Conservation (phyloP, 2,797 vertebrate genomes). For the Channallabes apus region DNA sequence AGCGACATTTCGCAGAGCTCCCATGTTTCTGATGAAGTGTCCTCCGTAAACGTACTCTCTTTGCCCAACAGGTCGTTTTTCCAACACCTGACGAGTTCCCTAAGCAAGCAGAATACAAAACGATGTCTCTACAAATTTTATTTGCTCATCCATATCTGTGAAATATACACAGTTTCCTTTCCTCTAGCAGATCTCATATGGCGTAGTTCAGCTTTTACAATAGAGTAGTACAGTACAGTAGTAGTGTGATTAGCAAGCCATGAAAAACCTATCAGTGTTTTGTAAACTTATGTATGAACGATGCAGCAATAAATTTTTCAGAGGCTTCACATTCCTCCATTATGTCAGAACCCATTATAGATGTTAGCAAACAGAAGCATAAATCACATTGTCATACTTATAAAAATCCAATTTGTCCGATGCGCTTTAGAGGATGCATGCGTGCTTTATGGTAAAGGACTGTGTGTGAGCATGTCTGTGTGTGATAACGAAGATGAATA, state of each 20-base stretch:
- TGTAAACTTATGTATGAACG: background rate
- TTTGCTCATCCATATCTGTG: background rate
- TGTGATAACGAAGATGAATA: background rate
- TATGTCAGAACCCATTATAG: background rate
- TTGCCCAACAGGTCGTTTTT: conserved; percentile 3
- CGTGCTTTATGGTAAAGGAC: conserved; percentile 22
- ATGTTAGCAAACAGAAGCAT: conserved; percentile 6
- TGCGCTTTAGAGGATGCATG: conserved; percentile 14
- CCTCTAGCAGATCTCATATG: background rate
- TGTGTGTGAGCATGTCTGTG: background rate
- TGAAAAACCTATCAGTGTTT: background rate
- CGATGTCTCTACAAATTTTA: background rate
- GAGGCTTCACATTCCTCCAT: conserved; percentile 6
- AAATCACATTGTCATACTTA: conserved; percentile 19
- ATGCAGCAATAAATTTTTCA: background rate
- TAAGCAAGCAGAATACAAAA: conserved; percentile 6
- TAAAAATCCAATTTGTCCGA: conserved; percentile 33
- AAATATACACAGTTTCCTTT: background rate
- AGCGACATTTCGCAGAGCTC: background rate
- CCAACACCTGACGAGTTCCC: background rate
- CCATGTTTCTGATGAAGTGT: conserved; percentile 1
- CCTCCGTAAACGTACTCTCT: conserved; percentile 20
- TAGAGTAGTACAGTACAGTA: background rate
- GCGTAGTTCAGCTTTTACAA: background rate
- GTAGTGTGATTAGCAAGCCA: background rate